phyloP scores from a whole-genome alignment of 2,888 invertebrate species.

The Sepiola atlantica region DNA sequence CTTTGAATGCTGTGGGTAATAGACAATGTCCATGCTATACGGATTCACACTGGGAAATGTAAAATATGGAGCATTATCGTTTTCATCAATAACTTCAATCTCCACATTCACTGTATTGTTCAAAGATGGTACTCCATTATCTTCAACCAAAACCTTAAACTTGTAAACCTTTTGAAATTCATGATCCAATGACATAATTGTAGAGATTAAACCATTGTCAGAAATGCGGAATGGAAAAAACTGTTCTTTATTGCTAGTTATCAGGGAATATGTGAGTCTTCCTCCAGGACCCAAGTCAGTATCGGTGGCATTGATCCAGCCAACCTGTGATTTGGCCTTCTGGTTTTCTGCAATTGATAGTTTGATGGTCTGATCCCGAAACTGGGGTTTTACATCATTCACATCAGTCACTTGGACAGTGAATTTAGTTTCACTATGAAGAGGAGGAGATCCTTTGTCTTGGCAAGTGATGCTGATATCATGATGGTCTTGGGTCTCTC shows the following conservation, averaged over 20 bases:
- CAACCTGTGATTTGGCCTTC: background rate
- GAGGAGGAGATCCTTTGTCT: background rate
- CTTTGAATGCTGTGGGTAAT: background rate
- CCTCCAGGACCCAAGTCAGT: background rate
- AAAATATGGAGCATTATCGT: conserved; percentile 8
- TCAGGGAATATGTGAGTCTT: background rate
- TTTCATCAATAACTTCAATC: background rate
- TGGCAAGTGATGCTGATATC: background rate
- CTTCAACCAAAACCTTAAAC: background rate
- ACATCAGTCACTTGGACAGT: conserved; percentile 13
- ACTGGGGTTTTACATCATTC: background rate
- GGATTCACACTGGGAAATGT: background rate
- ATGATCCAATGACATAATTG: background rate
- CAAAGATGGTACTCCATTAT: background rate
- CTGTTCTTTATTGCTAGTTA: background rate
- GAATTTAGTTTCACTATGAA: background rate
- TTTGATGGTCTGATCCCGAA: background rate
- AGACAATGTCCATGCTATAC: background rate
- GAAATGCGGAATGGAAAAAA: background rate
- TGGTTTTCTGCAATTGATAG: background rate
- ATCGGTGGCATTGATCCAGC: conserved; percentile 14
- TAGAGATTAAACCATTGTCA: background rate
- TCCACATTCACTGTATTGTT: conserved; percentile 13
- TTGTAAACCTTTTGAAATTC: background rate
- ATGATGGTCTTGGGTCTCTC: background rate